phyloP scores from a whole-genome alignment of 2,888 invertebrate species.

The Phortica okadai region DNA sequence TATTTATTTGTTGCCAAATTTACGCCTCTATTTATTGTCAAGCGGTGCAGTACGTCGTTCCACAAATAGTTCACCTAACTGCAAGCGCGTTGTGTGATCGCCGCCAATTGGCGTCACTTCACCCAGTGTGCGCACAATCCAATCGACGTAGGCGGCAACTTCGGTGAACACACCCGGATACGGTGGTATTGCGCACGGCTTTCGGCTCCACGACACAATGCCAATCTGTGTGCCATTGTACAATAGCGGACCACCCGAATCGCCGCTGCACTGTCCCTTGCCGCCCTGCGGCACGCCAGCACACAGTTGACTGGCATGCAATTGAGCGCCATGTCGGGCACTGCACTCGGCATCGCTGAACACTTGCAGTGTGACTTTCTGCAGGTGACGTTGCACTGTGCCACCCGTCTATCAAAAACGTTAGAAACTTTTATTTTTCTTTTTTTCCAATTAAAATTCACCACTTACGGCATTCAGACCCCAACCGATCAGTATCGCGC shows the following conservation, averaged over 20 bases:
- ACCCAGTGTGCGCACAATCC: constrained; percentile 68
- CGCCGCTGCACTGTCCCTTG: constrained; percentile 77
- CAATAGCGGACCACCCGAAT: constrained; percentile 77
- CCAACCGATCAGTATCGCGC: constrained; percentile 74
- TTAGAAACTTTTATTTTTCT: background rate
- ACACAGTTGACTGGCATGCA: constrained; percentile 75
- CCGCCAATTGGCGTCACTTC: constrained; percentile 30
- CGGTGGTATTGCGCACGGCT: constrained; percentile 75
- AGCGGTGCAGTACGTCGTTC: constrained; percentile 47
- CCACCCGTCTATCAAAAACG: constrained; percentile 70
- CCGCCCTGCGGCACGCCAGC: constrained; percentile 77
- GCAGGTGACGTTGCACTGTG: constrained; percentile 67
- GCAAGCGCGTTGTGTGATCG: constrained; percentile 46
- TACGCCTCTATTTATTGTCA: background rate
- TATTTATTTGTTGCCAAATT: constrained; percentile 35
- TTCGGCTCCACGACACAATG: constrained; percentile 77
- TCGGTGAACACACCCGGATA: constrained; percentile 77
- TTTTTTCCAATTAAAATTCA: background rate
- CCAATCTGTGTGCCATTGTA: constrained; percentile 74
- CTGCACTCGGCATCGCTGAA: constrained; percentile 75
- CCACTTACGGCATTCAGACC: constrained; percentile 70
- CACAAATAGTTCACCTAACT: constrained; percentile 60
- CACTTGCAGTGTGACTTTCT: constrained; percentile 73
- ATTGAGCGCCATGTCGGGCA: constrained; percentile 61
- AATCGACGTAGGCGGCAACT: constrained; percentile 74